Conservation (phyloP, 2,113 vertebrate genomes). For the Malurus cyaneus region DNA sequence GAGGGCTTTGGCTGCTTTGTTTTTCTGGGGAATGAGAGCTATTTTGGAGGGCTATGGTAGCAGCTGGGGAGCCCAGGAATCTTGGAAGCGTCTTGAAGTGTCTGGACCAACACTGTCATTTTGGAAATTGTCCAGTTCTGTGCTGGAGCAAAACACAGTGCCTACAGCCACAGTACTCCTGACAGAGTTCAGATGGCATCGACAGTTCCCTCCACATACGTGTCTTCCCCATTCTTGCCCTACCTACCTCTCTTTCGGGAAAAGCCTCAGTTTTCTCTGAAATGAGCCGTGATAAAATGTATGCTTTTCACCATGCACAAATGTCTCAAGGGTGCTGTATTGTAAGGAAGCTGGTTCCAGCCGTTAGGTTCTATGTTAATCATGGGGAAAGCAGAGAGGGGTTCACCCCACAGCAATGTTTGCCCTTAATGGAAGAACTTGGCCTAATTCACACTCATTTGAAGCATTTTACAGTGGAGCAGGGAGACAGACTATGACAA, state of each 20-base stretch:
- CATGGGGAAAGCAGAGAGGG: not conserved
- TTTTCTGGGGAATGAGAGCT: not conserved
- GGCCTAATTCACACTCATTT: not conserved
- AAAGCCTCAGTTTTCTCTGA: not conserved
- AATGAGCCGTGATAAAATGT: not conserved
- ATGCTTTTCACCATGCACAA: not conserved
- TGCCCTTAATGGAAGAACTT: slow-evolving; percentile 10
- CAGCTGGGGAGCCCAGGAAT: not conserved
- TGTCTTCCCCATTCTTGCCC: not conserved
- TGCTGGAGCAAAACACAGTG: not conserved
- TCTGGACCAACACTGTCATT: not conserved
- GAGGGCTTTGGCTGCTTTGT: not conserved
- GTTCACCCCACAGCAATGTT: not conserved
- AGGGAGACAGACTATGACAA: not conserved
- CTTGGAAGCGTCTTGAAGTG: not conserved
- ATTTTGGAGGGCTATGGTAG: not conserved
- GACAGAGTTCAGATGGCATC: not conserved
- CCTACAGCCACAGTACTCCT: not conserved
- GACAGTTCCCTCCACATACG: not conserved
- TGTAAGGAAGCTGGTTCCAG: slow-evolving; percentile 43
- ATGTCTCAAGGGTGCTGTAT: not conserved
- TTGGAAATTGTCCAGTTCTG: not conserved
- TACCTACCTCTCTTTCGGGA: not conserved
- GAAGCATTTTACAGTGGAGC: not conserved
- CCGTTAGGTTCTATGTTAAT: slow-evolving; percentile 1